Percentiles rank a stretch among this genome's conserved stretches.
These are phyloP conservation scores for Hippocampus comes DNA, from an alignment of 2,113 vertebrate genomes.

Conservation along the genomic window DNA sequence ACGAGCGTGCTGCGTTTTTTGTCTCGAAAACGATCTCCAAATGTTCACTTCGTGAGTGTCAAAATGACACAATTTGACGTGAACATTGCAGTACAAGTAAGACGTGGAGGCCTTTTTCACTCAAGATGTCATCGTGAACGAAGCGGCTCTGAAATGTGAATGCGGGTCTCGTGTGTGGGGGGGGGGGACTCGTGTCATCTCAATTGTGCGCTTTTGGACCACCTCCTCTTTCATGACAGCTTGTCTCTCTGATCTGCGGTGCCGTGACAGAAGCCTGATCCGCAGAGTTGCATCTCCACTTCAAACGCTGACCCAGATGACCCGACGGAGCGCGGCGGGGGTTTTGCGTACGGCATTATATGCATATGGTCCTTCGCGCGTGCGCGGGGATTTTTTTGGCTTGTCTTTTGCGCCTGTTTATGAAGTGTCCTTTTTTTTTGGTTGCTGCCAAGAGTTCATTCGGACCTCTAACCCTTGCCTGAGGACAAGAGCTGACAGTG, in stretches of 20 bases:
- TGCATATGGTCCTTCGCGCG: slow-evolving; percentile 9
- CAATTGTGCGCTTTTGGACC: slow-evolving; percentile 43
- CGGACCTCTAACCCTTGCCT: slow-evolving; percentile 48
- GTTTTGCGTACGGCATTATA: slow-evolving; percentile 20
- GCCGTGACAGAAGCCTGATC: slow-evolving; percentile 47
- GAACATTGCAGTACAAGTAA: background rate
- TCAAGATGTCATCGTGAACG: background rate
- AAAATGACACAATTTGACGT: background rate
- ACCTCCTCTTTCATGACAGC: slow-evolving; percentile 36
- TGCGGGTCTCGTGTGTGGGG: background rate
- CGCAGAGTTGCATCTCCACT: slow-evolving; percentile 48
- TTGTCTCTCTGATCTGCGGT: slow-evolving; percentile 49
- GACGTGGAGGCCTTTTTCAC: background rate
- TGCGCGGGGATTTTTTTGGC: background rate
- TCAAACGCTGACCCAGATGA: slow-evolving; percentile 54
- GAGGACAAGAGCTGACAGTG: slow-evolving; percentile 35
- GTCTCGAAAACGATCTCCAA: background rate
- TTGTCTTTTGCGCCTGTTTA: slow-evolving; percentile 5
- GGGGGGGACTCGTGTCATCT: slow-evolving; percentile 30
- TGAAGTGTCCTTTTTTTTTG: slow-evolving; percentile 40
- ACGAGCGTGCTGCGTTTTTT: background rate
- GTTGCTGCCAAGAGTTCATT: slow-evolving; percentile 53
- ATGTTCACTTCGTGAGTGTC: background rate
- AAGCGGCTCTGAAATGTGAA: background rate
- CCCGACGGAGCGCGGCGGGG: slow-evolving; percentile 28